A percentile compares a stretch with the other conserved stretches of the same genome.
phyloP scores from a whole-genome alignment of 1,140 invertebrate species.

The Drosophila sturtevanti region DNA sequence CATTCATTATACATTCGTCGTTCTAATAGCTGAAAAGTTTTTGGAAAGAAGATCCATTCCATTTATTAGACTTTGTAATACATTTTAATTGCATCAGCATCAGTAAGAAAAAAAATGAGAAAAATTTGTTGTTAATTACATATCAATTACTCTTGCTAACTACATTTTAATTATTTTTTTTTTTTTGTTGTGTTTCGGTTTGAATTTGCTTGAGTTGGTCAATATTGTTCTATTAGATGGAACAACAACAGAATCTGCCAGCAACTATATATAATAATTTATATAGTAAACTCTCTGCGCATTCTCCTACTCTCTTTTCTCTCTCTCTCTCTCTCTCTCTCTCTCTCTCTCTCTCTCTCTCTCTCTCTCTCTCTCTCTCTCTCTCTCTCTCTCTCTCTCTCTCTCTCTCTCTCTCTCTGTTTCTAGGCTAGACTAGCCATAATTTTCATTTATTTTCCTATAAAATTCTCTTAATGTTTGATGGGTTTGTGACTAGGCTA shows the following conservation, averaged over 20 bases:
- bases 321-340: slow-evolving; percentile 1
- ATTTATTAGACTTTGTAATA: too few species aligned
- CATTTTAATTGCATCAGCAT: too few species aligned
- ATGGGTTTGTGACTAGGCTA: slow-evolving; percentile 59
- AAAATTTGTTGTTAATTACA: too few species aligned
- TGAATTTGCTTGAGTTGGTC: background rate
- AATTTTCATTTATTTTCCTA: slow-evolving; percentile 47
- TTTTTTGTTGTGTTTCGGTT: too few species aligned
- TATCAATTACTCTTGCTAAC: background rate
- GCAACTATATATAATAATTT: background rate
- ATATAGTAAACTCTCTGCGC: slow-evolving; percentile 4
- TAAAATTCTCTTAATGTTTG: slow-evolving; percentile 33
- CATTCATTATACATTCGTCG: too few species aligned
- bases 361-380: slow-evolving; percentile 4
- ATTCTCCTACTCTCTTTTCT: background rate
- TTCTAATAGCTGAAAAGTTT: too few species aligned
- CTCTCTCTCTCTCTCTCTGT: background rate
- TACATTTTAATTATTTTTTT: background rate
- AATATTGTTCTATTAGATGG: background rate
- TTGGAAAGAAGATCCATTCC: too few species aligned
- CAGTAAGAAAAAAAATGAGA: too few species aligned
- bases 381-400: slow-evolving; percentile 16
- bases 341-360: slow-evolving; percentile 18
- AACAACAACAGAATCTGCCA: background rate
- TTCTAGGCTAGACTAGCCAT: slow-evolving; percentile 34